phyloP scores from a whole-genome alignment of 1,140 invertebrate genomes.

The Heliconius melpomene region DNA sequence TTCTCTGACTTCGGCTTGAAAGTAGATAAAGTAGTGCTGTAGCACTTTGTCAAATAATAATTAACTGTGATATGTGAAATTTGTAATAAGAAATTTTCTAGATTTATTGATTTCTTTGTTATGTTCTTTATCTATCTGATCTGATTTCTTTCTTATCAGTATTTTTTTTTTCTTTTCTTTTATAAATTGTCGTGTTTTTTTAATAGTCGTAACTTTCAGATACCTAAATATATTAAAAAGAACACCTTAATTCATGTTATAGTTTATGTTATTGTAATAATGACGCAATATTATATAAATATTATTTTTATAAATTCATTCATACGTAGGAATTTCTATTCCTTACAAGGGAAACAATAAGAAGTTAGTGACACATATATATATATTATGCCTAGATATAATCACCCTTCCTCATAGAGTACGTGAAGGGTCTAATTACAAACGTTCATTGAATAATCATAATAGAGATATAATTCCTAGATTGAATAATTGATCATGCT shows the following conservation, averaged over 20 bases:
- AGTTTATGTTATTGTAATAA: not conserved
- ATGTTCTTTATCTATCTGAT: too few species aligned
- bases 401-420: not conserved
- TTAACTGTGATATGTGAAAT: too few species aligned
- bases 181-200: too few species aligned
- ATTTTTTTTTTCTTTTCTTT: too few species aligned
- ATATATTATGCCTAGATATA: not conserved
- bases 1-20: too few species aligned
- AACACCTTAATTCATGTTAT: not conserved
- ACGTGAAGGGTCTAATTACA: not conserved
- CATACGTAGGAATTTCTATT: not conserved
- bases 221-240: not conserved
- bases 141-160: too few species aligned
- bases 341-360: not conserved
- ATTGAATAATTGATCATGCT: not conserved
- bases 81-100: too few species aligned
- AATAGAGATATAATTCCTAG: slow-evolving; percentile 2
- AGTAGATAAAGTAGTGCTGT: too few species aligned
- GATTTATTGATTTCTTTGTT: too few species aligned
- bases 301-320: not conserved
- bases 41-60: too few species aligned
- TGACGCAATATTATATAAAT: not conserved
- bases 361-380: not conserved
- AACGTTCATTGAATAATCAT: slow-evolving; percentile 1
- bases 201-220: too few species aligned